Base-by-base conservation (phyloP, 2,888 invertebrate species). In the Nephrocerus scutellatus region DNA sequence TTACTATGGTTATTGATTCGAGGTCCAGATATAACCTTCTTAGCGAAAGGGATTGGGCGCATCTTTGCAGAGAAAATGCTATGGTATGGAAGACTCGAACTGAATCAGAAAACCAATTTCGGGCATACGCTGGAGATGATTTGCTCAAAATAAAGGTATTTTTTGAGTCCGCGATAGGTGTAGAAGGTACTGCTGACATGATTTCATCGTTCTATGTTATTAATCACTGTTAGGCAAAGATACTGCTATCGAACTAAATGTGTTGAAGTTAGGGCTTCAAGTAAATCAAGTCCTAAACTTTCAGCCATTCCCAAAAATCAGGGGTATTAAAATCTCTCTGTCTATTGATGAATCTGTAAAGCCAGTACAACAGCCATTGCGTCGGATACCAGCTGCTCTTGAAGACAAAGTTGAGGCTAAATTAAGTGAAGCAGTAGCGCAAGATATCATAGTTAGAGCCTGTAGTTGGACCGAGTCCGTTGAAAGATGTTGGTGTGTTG, bases 391-490 rank as follows among this genome's bases (percentile, higher is more conserved):
- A n/a, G 49, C 55, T 30, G 50, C 57, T 6, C 31, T 62, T 10
- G 41, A 44, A 15, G 39, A n/a, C 10, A 33, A 20, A 30, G 39
- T 46, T 8, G 31, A 26, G 31, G 20, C 9, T 30, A 37, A 40
- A 43, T 9, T 49, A 13, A 43, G 50, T 32, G 54, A 55, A 37
- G 44, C 49, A 25, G 30, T 49, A 18, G 40, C 45, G 12, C 29
- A 21, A n/a, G 56, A 55, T 28, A 59, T 61, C 19, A 62, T 62
- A 16, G n/a, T n/a, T n/a, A n/a, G 57, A 60, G 46, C 48, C 43
- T 30, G 56, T 62, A 15, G 41, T 46, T 12, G 54, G 50, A 33
- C 57, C 55, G 5, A 51, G 53, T 21, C 23, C 35, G 23, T 62
- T 59, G 58, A 46, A 37, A 29, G 25, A 46, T 14, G 20, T 40